A percentile compares a stretch with the other conserved stretches of the same genome.
Conservation (phyloP, 1,140 invertebrate genomes). For the Zophobas atratus region DNA sequence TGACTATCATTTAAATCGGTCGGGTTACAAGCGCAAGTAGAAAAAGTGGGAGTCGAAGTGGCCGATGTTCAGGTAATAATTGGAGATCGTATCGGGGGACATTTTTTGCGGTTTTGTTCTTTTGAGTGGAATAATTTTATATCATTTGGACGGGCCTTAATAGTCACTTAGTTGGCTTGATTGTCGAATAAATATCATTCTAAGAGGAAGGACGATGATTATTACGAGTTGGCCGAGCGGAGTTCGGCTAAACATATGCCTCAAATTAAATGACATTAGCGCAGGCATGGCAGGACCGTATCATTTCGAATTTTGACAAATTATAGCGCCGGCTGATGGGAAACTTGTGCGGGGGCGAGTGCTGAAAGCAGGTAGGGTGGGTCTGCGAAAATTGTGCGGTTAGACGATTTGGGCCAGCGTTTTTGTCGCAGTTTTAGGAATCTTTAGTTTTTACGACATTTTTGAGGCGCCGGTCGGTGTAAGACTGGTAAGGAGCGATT, state of each 20-base stretch:
- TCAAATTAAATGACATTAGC: slow-evolving; percentile 64
- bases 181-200: slow-evolving; percentile 61
- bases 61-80: slow-evolving; percentile 29
- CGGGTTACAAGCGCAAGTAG: not conserved
- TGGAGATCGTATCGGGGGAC: slow-evolving; percentile 56
- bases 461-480: too few species aligned
- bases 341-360: slow-evolving; percentile 11
- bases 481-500: too few species aligned
- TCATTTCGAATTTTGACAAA: slow-evolving; percentile 57
- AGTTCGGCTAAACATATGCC: slow-evolving; percentile 59
- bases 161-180: slow-evolving; percentile 58
- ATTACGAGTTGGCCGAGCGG: slow-evolving; percentile 50
- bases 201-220: slow-evolving; percentile 53
- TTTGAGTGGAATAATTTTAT: slow-evolving; percentile 59
- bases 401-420: too few species aligned
- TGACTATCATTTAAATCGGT: slow-evolving; percentile 36
- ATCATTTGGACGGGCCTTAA: slow-evolving; percentile 59
- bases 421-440: too few species aligned
- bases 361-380: too few species aligned
- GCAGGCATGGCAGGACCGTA: slow-evolving; percentile 48
- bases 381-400: too few species aligned
- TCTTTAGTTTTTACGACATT: too few species aligned
- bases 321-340: slow-evolving; percentile 35
- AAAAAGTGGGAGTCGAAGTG: slow-evolving; percentile 21
- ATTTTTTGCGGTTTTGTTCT: slow-evolving; percentile 59